Evolutionary conservation across 1,140 invertebrate species (phyloP), one percentile per base, ranked within the genome.

Genomic region (Drosophila neocordata): DNA sequence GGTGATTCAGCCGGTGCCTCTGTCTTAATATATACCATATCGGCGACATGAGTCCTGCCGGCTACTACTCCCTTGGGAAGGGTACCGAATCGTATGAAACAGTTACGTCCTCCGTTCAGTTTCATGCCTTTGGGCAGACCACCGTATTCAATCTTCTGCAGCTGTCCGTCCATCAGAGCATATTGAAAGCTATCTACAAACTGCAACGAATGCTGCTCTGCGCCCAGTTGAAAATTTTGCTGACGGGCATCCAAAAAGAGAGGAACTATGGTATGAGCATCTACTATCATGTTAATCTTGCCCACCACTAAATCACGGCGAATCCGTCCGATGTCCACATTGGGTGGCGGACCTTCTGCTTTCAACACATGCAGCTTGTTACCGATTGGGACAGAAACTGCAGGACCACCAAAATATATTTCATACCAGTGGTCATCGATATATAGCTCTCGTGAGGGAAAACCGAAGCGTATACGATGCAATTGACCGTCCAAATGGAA

Each of bases 331-430:
- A 97, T 96, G 87, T 95, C 95, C 0, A 97, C 96, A 92, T 96
- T 95, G 0, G 98, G 98, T 4, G 97, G 94, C 1, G 97, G 96
- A 0, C 97, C 97, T 77, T 97, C 95, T 2, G 99, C 92, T 79
- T 96, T 95, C 0, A 99, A 92, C 24, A 93, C 93, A 64, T 96
- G 94, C 44, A 95, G 93, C 71, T 96, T 95, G 0, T 96, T 96
- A 79, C 96, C 95, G 11, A 99, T 92, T 8, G 96, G 95, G n/a
- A 99, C 94, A 12, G 93, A 93, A 4, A 98, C 94, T 0, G 97
- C 95, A 41, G 97, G 95, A 3, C 97, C 97, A 56, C 97, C 98
- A 92, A 99, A 99, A 75, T 96, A 96, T 85, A 97, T 96, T 84
- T 97, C 96, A 80, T 97, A 98, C 93, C 95, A 96, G 31, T 94